These are phyloP conservation scores for Aptenodytes patagonicus DNA, from an alignment of 2,113 vertebrate species.

Conservation along the genomic window DNA sequence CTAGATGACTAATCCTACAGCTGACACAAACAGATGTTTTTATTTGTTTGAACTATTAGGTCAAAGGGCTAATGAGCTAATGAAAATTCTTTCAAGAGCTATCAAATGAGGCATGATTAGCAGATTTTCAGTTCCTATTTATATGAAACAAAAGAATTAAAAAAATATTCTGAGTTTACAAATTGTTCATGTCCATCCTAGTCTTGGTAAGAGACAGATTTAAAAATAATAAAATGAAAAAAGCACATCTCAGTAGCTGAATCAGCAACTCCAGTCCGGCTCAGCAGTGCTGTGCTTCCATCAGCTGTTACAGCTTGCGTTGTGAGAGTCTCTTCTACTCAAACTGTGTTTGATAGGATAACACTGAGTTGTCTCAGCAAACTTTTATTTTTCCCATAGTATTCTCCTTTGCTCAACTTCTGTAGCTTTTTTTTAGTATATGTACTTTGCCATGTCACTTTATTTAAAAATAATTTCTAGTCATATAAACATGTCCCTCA, in stretches of 20 bases:
- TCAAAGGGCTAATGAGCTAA: constrained; percentile 68
- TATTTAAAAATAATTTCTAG: not conserved
- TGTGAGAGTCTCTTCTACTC: not conserved
- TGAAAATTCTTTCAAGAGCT: constrained; percentile 46
- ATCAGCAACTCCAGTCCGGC: not conserved
- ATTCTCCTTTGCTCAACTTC: not conserved
- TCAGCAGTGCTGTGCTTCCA: not conserved
- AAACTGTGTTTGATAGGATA: not conserved
- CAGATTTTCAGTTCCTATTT: constrained; percentile 37
- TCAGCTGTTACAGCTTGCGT: not conserved
- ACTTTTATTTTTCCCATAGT: not conserved
- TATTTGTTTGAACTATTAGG: constrained; percentile 64
- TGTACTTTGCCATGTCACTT: not conserved
- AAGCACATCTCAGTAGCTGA: not conserved
- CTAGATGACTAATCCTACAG: not conserved
- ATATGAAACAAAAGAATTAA: not conserved
- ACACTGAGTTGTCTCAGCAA: not conserved
- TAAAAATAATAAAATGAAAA: not conserved
- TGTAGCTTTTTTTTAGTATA: not conserved
- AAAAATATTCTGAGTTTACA: not conserved
- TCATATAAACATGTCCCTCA: not conserved
- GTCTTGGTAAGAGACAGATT: not conserved
- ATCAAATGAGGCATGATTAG: constrained; percentile 30
- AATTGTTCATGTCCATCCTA: not conserved
- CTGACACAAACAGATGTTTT: constrained; percentile 38